Conservation (phyloP, 2,888 invertebrate species). For the Malthinus flaveolus region DNA sequence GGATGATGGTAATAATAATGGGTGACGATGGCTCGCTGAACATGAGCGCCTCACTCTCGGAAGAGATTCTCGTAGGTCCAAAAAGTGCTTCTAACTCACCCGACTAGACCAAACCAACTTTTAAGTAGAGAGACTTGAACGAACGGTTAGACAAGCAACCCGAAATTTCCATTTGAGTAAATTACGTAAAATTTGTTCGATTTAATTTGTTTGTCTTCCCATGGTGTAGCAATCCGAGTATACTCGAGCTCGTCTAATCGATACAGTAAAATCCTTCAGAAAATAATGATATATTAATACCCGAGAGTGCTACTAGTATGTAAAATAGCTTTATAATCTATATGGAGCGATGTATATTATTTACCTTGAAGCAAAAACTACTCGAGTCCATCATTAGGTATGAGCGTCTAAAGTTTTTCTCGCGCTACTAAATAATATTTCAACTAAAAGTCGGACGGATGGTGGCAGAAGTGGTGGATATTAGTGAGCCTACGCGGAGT, state of each 20-base stretch:
- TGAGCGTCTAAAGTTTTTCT: constrained; percentile 14
- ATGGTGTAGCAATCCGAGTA: not conserved
- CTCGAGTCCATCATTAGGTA: constrained; percentile 29
- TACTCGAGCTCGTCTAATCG: constrained; percentile 29
- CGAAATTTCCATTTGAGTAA: too few species aligned
- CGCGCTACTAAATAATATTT: constrained; percentile 16
- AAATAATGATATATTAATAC: constrained; percentile 54
- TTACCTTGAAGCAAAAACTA: constrained; percentile 41
- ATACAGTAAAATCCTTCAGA: constrained; percentile 45
- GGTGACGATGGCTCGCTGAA: too few species aligned
- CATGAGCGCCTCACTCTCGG: too few species aligned
- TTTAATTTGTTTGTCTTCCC: too few species aligned
- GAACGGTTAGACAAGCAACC: too few species aligned
- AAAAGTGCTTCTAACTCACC: too few species aligned
- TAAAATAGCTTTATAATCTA: constrained; percentile 55
- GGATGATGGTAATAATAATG: too few species aligned
- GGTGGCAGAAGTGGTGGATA: constrained; percentile 44
- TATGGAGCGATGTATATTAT: constrained; percentile 52
- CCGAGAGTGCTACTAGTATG: constrained; percentile 54
- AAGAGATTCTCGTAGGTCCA: too few species aligned
- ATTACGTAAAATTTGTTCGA: too few species aligned
- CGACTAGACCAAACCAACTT: too few species aligned
- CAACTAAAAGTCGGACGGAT: constrained; percentile 30
- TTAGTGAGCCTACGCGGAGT: constrained; percentile 50
- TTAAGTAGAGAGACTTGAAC: too few species aligned